Percentiles rank a stretch among this genome's conserved stretches.
phyloP scores from a whole-genome alignment of 2,797 vertebrate species.

The Pelobates cultripes region DNA sequence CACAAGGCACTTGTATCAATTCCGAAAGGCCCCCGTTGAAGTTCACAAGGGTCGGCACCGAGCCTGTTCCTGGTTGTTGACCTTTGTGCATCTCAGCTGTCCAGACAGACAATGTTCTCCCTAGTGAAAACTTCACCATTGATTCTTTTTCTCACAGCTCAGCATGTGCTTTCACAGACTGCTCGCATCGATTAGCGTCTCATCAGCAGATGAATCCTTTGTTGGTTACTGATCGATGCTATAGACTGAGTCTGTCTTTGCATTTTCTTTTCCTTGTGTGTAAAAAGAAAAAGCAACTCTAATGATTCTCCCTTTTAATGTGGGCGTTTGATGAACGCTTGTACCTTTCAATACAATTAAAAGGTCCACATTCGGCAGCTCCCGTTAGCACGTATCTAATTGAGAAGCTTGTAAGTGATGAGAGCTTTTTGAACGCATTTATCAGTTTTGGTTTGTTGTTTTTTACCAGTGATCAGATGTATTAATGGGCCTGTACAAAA shows the following conservation, averaged over 20 bases:
- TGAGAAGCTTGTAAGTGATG: conserved; percentile 45
- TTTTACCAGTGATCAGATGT: conserved; percentile 20
- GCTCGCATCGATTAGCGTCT: conserved; percentile 79
- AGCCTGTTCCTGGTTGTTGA: conserved; percentile 34
- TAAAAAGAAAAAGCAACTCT: conserved; percentile 65
- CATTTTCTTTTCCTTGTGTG: conserved; percentile 58
- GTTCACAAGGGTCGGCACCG: conserved; percentile 2
- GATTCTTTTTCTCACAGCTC: conserved; percentile 80
- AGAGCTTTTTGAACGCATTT: conserved; percentile 41
- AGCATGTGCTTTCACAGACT: conserved; percentile 75
- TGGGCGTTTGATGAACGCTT: conserved; percentile 62
- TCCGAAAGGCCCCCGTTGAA: conserved; percentile 2
- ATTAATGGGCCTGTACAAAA: conserved; percentile 13
- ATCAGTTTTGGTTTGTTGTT: conserved; percentile 27
- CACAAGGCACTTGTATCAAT: background rate
- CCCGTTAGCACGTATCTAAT: conserved; percentile 35
- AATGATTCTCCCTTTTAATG: conserved; percentile 63
- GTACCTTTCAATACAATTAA: conserved; percentile 53
- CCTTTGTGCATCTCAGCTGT: conserved; percentile 28
- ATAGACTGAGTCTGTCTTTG: conserved; percentile 68
- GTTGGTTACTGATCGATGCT: conserved; percentile 77
- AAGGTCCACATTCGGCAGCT: conserved; percentile 34
- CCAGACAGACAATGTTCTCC: conserved; percentile 59
- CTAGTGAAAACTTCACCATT: conserved; percentile 69
- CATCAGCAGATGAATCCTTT: conserved; percentile 77